Percentiles rank a stretch among this genome's conserved stretches.
Evolutionary conservation across 2,888 invertebrate species (phyloP).

Genomic region (Hedychridium roseum): DNA sequence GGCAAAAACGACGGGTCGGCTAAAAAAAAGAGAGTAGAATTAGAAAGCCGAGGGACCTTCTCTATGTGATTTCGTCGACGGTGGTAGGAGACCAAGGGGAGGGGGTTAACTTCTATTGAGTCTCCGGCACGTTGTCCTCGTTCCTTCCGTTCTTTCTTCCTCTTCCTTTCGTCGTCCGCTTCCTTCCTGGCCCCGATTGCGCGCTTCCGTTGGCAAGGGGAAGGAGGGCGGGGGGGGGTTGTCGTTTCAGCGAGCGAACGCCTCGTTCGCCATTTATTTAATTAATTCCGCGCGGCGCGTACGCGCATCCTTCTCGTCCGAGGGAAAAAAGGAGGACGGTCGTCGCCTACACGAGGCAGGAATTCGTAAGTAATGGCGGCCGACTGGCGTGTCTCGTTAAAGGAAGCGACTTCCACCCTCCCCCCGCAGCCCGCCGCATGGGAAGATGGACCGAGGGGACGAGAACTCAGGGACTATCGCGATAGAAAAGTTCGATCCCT

Average conservation of each 20-base stretch:
- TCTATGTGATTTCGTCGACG: too few relatives aligned
- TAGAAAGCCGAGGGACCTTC: background rate
- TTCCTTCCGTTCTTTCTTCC: slow-evolving; percentile 1
- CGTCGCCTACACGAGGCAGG: background rate
- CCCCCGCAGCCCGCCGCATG: too few relatives aligned
- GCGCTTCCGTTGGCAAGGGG: slow-evolving; percentile 17
- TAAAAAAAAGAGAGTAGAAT: background rate
- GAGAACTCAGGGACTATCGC: too few relatives aligned
- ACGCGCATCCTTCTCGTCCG: slow-evolving; percentile 1
- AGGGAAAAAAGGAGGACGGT: background rate
- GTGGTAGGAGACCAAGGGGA: slow-evolving; percentile 6
- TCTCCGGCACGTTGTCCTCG: background rate
- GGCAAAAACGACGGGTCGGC: background rate
- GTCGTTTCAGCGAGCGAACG: slow-evolving; percentile 10
- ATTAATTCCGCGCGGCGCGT: slow-evolving; percentile 35
- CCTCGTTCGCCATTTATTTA: slow-evolving; percentile 36
- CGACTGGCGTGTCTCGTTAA: background rate
- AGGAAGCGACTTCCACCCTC: background rate
- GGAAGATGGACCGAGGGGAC: too few relatives aligned
- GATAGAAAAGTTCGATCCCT: too few relatives aligned
- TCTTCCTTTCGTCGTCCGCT: background rate
- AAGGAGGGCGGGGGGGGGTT: too few relatives aligned
- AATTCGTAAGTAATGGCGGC: background rate
- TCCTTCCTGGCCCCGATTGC: slow-evolving; percentile 27
- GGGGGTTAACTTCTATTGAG: background rate